Evolutionary conservation across 2,113 vertebrate species (phyloP), one percentile per base, ranked within the genome.

Genomic region (western clawed frog (Xenopus tropicalis)): DNA sequence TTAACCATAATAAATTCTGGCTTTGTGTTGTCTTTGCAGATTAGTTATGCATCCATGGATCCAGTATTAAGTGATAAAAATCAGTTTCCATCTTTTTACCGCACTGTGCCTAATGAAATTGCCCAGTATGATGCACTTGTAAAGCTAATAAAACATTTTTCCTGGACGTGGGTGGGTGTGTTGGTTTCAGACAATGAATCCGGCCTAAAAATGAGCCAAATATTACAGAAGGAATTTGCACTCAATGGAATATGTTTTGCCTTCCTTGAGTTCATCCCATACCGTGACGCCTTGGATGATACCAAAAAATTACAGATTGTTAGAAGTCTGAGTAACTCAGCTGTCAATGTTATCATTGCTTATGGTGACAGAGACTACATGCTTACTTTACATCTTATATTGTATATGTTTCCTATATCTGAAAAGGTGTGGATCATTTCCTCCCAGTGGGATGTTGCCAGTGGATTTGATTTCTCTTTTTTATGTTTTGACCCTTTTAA

Each of bases 31-130:
- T 54, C 19, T 23, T 65, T 57, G 1, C 25, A 73, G 71, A 58
- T 73, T 13, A 73, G 46, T 43, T 73, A 65, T 58, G 23, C 61
- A 11, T 42, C 71, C 11, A 65, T 73, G 48, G 71, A 73, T 43
- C 19, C 71, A 7, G n/a, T 66, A 11, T 21, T 73, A 11, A 64
- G 63, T 65, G 48, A 73, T 57, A 73, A 73, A 43, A 20, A 57
- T 3, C 48, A 66, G 48, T 73, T 73, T 66, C 71, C 71, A 2
- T 57, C n/a, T 5, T 65, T 66, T 17, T 73, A 73, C 25, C 71
- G 63, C 46, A 65, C 63, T 25, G 71, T 65, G 9, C 71, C 57
- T 1, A 69, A 61, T 25, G 29, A 24, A 21, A 48, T 61, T 48
- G 17, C 19, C 19, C 58, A 61, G 11, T 61, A 23, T 16, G 13